Percentiles rank a stretch among this genome's conserved stretches.
phyloP scores from a whole-genome alignment of 1,140 invertebrate species.

The Myzus persicae region DNA sequence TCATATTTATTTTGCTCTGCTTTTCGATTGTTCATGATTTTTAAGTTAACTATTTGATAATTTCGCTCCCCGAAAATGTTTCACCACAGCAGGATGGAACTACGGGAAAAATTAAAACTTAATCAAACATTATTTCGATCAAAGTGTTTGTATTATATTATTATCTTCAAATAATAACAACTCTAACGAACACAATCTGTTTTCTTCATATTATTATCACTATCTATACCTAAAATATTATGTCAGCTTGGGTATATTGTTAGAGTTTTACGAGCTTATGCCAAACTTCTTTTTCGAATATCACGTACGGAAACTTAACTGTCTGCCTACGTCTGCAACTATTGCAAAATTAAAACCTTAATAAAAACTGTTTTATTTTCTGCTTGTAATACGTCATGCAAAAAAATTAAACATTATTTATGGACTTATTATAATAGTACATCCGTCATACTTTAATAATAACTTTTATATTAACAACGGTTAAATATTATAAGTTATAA shows the following conservation, averaged over 20 bases:
- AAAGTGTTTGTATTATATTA: not conserved
- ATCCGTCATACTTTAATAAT: not conserved
- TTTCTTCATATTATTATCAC: not conserved
- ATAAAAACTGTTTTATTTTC: not conserved
- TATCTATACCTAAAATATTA: not conserved
- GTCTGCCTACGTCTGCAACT: not conserved
- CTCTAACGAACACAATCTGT: not conserved
- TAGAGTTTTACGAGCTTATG: not conserved
- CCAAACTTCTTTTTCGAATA: not conserved
- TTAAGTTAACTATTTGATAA: no score
- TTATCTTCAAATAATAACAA: not conserved
- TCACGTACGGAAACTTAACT: not conserved
- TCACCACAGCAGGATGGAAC: no score
- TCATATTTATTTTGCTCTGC: no score
- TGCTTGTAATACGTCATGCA: not conserved
- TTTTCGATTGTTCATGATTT: no score
- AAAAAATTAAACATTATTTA: not conserved
- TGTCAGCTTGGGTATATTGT: not conserved
- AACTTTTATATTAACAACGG: not conserved
- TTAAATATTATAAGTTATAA: not conserved
- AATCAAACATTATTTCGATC: no score
- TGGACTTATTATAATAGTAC: not conserved
- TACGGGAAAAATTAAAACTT: not conserved
- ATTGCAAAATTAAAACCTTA: not conserved
- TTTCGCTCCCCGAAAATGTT: no score